Percentiles rank a stretch among this genome's conserved stretches.
phyloP scores from a whole-genome alignment of 2,888 invertebrate species.

The Linhomoeus sp. region DNA sequence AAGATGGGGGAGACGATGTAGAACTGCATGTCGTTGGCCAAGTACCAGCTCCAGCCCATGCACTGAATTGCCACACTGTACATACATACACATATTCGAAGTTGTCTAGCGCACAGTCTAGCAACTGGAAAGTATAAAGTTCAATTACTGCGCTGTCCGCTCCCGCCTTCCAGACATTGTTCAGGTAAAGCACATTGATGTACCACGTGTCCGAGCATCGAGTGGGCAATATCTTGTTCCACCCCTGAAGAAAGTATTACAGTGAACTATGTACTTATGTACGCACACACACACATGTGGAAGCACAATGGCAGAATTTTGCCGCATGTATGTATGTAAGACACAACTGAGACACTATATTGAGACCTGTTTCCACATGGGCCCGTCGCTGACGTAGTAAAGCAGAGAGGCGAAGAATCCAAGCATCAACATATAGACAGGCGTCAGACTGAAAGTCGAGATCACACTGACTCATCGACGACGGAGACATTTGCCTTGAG shows the following conservation, averaged over 20 bases:
- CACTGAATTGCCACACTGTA: too few species aligned
- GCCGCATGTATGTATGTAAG: too few species aligned
- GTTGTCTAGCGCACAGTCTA: background rate
- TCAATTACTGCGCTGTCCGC: too few species aligned
- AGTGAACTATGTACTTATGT: too few species aligned
- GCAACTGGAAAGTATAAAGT: too few species aligned
- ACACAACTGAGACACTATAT: too few species aligned
- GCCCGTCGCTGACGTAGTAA: slow-evolving; percentile 48
- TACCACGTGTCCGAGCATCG: slow-evolving; percentile 19
- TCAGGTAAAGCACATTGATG: slow-evolving; percentile 26
- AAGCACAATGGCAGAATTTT: too few species aligned
- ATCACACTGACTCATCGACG: too few species aligned
- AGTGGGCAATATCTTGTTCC: background rate
- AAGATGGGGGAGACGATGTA: slow-evolving; percentile 44
- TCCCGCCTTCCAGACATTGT: slow-evolving; percentile 24
- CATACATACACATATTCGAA: background rate
- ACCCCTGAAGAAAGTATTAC: too few species aligned
- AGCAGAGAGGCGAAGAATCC: slow-evolving; percentile 52
- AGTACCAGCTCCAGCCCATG: slow-evolving; percentile 46
- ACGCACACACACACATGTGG: too few species aligned
- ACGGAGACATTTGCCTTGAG: too few species aligned
- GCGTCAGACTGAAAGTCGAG: slow-evolving; percentile 44
- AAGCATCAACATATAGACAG: slow-evolving; percentile 50
- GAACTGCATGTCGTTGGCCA: slow-evolving; percentile 51
- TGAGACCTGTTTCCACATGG: slow-evolving; percentile 43